Conservation (phyloP, 2,888 invertebrate species). For the Brachycybe producta region DNA sequence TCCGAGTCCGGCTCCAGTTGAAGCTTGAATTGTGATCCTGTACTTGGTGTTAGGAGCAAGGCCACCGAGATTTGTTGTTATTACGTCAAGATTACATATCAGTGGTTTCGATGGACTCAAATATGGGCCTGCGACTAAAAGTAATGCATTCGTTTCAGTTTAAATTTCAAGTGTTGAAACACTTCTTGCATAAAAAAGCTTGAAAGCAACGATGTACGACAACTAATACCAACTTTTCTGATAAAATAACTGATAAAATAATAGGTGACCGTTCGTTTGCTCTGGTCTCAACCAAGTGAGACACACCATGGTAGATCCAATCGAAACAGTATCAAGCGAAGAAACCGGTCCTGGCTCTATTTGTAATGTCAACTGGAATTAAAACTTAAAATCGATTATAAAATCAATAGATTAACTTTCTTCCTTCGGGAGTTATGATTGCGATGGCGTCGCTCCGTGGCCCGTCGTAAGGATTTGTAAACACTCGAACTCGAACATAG, state of each 20-base stretch:
- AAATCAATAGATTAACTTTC: too few species aligned
- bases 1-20: conserved; percentile 78
- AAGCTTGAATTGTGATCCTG: conserved; percentile 57
- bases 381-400: too few species aligned
- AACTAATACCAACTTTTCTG: conserved; percentile 50
- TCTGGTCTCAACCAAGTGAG: conserved; percentile 86
- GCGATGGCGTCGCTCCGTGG: conserved; percentile 71
- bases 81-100: conserved; percentile 60
- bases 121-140: conserved; percentile 38
- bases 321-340: conserved; percentile 64
- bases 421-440: conserved; percentile 80
- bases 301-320: conserved; percentile 77
- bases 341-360: conserved; percentile 79
- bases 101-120: conserved; percentile 44
- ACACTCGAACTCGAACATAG: conserved; percentile 73
- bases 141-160: too few species aligned
- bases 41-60: conserved; percentile 78
- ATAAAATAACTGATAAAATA: conserved; percentile 85
- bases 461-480: conserved; percentile 81
- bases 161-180: conserved; percentile 1
- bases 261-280: conserved; percentile 78
- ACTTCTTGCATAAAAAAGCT: too few species aligned
- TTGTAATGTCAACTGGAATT: too few species aligned
- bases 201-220: too few species aligned
- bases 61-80: conserved; percentile 68